Percentiles rank a stretch among this genome's conserved stretches.
These are phyloP conservation scores for Linepithema humile DNA, from an alignment of 1,140 invertebrate genomes.

Conservation along the genomic window DNA sequence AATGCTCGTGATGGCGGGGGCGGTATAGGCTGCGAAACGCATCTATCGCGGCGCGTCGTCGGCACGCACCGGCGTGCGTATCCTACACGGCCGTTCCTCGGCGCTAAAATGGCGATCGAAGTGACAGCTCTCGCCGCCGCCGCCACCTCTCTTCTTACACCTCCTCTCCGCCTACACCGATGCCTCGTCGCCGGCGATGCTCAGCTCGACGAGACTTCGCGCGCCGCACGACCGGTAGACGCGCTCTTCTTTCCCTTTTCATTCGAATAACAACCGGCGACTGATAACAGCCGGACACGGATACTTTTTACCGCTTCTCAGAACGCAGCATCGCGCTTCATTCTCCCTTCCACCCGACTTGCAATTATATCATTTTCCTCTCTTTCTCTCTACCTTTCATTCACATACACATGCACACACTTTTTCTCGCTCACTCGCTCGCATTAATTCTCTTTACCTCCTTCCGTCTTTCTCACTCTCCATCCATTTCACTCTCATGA, in stretches of 20 bases:
- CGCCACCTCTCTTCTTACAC: constrained; percentile 4
- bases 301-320: constrained; percentile 30
- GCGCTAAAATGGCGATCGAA: constrained; percentile 84
- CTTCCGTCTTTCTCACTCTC: not conserved
- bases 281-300: not conserved
- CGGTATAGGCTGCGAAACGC: constrained; percentile 60
- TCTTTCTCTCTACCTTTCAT: constrained; percentile 1
- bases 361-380: not conserved
- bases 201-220: constrained; percentile 36
- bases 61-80: constrained; percentile 77
- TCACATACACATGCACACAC: constrained; percentile 6
- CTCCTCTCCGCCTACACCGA: not conserved
- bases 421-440: constrained; percentile 39
- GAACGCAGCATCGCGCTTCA: not conserved
- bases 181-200: constrained; percentile 10
- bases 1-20: constrained; percentile 10
- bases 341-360: not conserved
- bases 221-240: constrained; percentile 59
- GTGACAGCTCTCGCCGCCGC: constrained; percentile 79
- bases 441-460: not conserved
- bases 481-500: constrained; percentile 48
- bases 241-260: constrained; percentile 20
- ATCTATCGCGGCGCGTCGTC: constrained; percentile 69
- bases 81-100: constrained; percentile 71
- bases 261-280: constrained; percentile 18